Percentiles rank a stretch among this genome's conserved stretches.
Conservation (phyloP, 1,140 invertebrate species). For the Penaeus japonicus region DNA sequence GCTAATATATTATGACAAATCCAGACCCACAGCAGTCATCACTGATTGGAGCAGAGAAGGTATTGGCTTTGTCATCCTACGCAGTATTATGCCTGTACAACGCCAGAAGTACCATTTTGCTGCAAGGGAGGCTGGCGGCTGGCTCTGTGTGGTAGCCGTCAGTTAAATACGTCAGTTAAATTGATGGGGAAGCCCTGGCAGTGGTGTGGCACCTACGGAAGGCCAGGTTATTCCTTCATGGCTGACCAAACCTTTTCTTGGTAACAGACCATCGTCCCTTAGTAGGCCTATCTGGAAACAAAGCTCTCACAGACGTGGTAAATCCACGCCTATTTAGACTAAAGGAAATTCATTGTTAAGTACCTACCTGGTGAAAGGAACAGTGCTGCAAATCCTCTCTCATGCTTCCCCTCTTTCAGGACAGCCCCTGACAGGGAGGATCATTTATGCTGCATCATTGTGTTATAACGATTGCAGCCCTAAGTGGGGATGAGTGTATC, state of each 20-base stretch:
- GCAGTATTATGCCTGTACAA: slow-evolving; percentile 7
- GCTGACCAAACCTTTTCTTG: slow-evolving; percentile 26
- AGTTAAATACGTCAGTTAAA: not conserved
- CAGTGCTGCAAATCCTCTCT: not conserved
- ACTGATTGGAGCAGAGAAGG: slow-evolving; percentile 23
- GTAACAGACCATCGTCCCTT: slow-evolving; percentile 8
- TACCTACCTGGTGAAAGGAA: slow-evolving; percentile 7
- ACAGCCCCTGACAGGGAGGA: not conserved
- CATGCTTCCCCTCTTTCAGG: not conserved
- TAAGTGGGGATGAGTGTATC: not conserved
- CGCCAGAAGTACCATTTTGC: not conserved
- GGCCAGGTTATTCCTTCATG: not conserved
- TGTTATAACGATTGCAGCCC: not conserved
- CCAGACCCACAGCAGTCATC: not conserved
- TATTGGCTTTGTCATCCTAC: slow-evolving; percentile 18
- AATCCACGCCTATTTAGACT: slow-evolving; percentile 22
- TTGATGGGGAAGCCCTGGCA: not conserved
- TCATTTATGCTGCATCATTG: no score
- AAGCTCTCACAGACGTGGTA: not conserved
- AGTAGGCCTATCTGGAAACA: slow-evolving; percentile 3
- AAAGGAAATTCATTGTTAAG: slow-evolving; percentile 18
- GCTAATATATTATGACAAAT: not conserved
- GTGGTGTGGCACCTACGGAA: not conserved
- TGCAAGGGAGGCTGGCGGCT: slow-evolving; percentile 21
- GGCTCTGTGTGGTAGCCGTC: not conserved